A percentile compares a stretch with the other conserved stretches of the same genome.
Conservation (phyloP, 2,888 invertebrate species). For the Marasmarcha lunaedactyla region DNA sequence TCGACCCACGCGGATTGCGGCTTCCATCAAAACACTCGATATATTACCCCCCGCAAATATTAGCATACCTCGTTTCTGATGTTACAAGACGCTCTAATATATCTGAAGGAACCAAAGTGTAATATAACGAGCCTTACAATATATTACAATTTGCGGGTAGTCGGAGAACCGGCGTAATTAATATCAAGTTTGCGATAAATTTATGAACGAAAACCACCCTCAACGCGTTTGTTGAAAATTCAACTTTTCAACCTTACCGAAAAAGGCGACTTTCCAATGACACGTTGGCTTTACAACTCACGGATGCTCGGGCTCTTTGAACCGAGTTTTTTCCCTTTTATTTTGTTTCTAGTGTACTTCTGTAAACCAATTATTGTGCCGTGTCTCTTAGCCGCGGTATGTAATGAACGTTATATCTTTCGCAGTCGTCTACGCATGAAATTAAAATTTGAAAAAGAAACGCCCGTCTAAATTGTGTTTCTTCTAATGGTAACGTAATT, state of each 20-base stretch:
- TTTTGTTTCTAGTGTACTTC: slow-evolving; percentile 4
- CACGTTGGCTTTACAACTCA: neutral
- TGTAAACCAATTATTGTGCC: slow-evolving; percentile 1
- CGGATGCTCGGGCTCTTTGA: slow-evolving; percentile 21
- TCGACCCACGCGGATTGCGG: too few relatives aligned
- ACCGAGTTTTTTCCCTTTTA: slow-evolving; percentile 15
- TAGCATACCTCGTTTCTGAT: too few relatives aligned
- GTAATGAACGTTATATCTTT: too few relatives aligned
- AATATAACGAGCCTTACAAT: slow-evolving; percentile 20
- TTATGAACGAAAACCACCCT: slow-evolving; percentile 25
- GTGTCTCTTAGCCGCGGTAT: slow-evolving; percentile 5
- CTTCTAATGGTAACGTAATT: too few relatives aligned
- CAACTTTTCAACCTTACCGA: slow-evolving; percentile 18
- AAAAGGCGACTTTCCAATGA: neutral
- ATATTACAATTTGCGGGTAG: slow-evolving; percentile 47
- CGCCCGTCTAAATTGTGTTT: too few relatives aligned
- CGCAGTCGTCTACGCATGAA: too few relatives aligned
- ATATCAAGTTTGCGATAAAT: slow-evolving; percentile 58
- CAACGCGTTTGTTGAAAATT: slow-evolving; percentile 16
- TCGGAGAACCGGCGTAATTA: slow-evolving; percentile 46
- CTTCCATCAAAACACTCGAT: too few relatives aligned
- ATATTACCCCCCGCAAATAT: too few relatives aligned
- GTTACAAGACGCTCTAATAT: too few relatives aligned
- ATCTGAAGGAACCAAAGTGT: neutral
- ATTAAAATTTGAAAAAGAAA: too few relatives aligned